Evolutionary conservation across 2,888 invertebrate species (phyloP).

Genomic region (Leptinotarsa peninsularis): DNA sequence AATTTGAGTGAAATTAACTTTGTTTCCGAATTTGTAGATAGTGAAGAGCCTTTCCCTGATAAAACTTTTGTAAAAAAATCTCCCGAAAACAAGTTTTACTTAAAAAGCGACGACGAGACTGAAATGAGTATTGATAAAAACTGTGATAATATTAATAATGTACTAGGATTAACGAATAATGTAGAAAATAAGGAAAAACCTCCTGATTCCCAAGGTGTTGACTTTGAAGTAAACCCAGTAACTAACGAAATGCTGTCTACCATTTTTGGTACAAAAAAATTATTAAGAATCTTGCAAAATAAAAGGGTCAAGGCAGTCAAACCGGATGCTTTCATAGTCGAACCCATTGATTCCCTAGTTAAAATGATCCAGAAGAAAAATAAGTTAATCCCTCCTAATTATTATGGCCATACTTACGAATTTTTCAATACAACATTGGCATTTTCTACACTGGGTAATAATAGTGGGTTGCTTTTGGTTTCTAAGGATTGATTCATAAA

Average conservation of each 20-base stretch:
- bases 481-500: slow-evolving; percentile 29
- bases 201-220: slow-evolving; percentile 20
- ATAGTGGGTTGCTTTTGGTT: slow-evolving; percentile 34
- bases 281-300: slow-evolving; percentile 28
- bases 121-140: slow-evolving; percentile 32
- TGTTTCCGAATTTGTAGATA: background rate
- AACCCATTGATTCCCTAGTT: slow-evolving; percentile 40
- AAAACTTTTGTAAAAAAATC: background rate
- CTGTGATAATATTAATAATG: slow-evolving; percentile 34
- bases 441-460: slow-evolving; percentile 34
- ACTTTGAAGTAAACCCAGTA: slow-evolving; percentile 29
- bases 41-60: too few species aligned
- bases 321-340: slow-evolving; percentile 36
- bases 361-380: slow-evolving; percentile 38
- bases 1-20: background rate
- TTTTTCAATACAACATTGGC: slow-evolving; percentile 35
- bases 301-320: slow-evolving; percentile 33
- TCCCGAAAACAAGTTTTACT: slow-evolving; percentile 26
- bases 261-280: slow-evolving; percentile 34
- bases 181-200: slow-evolving; percentile 29
- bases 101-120: slow-evolving; percentile 22
- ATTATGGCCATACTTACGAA: slow-evolving; percentile 36
- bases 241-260: slow-evolving; percentile 36
- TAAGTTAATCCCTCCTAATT: slow-evolving; percentile 28
- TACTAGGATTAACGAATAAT: slow-evolving; percentile 29